Base-by-base conservation (phyloP, 2,888 invertebrate species). In the Himalopsyche japonica region DNA sequence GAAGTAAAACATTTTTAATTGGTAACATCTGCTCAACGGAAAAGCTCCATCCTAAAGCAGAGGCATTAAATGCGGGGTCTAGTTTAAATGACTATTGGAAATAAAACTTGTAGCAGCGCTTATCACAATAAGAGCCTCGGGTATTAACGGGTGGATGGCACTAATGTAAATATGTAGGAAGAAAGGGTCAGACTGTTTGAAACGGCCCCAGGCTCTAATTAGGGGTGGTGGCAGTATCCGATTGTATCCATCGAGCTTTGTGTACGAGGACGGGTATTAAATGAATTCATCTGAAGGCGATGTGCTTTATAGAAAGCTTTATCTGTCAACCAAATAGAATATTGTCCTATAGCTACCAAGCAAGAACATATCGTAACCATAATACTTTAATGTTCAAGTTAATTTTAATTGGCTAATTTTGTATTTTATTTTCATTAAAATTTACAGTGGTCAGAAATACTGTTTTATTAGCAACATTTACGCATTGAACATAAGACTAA, bases 121-220 rank as follows among this genome's bases (percentile, higher is more conserved):
- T 70, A 70, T 70, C 70, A 70, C 70, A 70, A 70, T 70, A 70
- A 70, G 70, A 70, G 70, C 70, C 70, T 30, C 70, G 70, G 27
- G 70, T 27, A 70, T 70, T 70, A 70, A 70, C 20, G 70, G 70
- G 30, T 27, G 70, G 70, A 70, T 70, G 27, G 70, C 70, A 70
- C 30, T 70, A 70, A 70, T 70, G 70, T 70, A 70, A 70, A 70
- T 70, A 70, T 70, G 70, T 70, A 70, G 70, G 70, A 70, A 70
- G 70, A 70, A 70, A 70, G 81, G 83, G 83, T 78, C 82, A 49
- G 70, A 85, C 79, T 79, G 70, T 83, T 85, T 79, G 81, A 77
- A 80, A 79, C 81, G 43, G 81, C 81, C 79, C 79, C 20, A 32
- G 80, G 82, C 80, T 47, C 83, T 85, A 85, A 85, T 85, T 85